Base-by-base conservation (phyloP, 2,797 vertebrate genomes). In the Petrocephalus schoutedeni region DNA sequence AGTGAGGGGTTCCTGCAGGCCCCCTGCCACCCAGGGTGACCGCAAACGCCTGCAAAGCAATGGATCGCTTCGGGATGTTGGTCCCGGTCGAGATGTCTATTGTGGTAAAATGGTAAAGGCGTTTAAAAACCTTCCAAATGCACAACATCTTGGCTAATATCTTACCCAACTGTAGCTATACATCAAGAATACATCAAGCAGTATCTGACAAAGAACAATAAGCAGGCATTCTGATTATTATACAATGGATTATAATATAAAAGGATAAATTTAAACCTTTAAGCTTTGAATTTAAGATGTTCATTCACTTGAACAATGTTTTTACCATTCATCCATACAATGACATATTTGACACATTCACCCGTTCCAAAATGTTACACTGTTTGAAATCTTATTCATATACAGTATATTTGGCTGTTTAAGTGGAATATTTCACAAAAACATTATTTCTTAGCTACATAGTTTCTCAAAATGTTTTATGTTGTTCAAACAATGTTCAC, bases 1-100 rank as follows among this genome's bases (percentile, higher is more conserved):
- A 94, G 96, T 95, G 90, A 16, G 32, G 3, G 54, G 21, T 0
- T 4, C 23, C 28, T 45, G 4, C 9, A 12, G 14, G 28, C 56
- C n/a, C 10, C 6, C 19, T 56, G 12, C 83, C 2, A 2, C 80
- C 6, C 10, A 6, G 14, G 12, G 8, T 49, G 53, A 87, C 57
- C 23, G 10, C 5, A 57, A 41, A 74, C 32, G 16, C 36, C 67
- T 74, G 2, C 64, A 71, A 36, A 71, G 36, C 32, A 74, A 36
- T 32, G 0, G 67, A 74, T 2, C 36, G 67, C 67, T 74, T 36
- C 0, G 4, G 16, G 32, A 74, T 41, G 67, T 74, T 19, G 67
- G 32, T 74, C 32, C 36, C 16, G 28, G 67, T 28, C 16, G 5
- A 41, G 32, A 74, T 19, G 67, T 74, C 67, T 74, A 41, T 14